phyloP scores from a whole-genome alignment of 1,140 invertebrate genomes.

The Eulimnadia texana region DNA sequence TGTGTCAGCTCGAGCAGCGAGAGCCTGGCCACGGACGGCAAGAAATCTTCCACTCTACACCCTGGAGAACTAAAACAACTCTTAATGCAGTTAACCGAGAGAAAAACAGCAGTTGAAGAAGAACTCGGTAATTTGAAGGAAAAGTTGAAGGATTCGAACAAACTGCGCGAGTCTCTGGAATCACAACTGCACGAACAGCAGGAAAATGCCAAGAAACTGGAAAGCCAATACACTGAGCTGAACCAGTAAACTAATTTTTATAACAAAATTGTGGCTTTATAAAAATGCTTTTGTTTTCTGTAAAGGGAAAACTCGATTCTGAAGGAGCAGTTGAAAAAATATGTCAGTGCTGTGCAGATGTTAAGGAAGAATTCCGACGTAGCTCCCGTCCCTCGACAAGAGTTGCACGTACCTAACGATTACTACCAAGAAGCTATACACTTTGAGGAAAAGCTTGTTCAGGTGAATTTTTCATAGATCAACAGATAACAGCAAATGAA shows the following conservation, averaged over 20 bases:
- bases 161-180: background rate
- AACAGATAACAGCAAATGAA: background rate
- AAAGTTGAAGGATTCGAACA: background rate
- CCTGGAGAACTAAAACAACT: slow-evolving; percentile 2
- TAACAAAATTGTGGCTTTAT: slow-evolving; percentile 12
- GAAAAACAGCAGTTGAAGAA: background rate
- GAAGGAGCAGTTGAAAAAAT: slow-evolving; percentile 76
- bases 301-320: slow-evolving; percentile 69
- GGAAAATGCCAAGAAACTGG: background rate
- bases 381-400: too few species aligned
- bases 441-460: slow-evolving; percentile 78
- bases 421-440: slow-evolving; percentile 20
- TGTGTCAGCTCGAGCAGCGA: background rate
- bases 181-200: background rate
- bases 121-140: background rate
- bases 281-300: slow-evolving; percentile 9
- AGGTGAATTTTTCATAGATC: slow-evolving; percentile 36
- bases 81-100: background rate
- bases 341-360: slow-evolving; percentile 77
- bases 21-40: background rate
- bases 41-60: background rate
- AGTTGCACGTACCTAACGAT: background rate
- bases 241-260: background rate
- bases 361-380: slow-evolving; percentile 34
- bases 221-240: background rate